Base-by-base conservation (phyloP, 2,888 invertebrate species). In the Luperina testacea region DNA sequence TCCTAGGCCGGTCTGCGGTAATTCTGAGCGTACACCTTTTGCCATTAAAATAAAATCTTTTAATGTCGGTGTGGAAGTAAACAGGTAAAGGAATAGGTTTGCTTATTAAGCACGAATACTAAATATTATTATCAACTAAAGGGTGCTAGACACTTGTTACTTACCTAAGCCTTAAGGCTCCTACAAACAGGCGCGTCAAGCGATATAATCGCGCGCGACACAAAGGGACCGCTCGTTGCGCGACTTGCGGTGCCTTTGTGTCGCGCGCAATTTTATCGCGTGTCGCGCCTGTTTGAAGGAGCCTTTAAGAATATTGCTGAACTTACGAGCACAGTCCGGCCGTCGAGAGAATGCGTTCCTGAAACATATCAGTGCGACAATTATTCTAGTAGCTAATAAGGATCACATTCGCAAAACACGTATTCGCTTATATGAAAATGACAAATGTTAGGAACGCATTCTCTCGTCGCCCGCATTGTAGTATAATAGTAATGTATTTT, bases 11-110 rank as follows among this genome's bases (percentile, higher is more conserved):
- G 20, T n/a, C 71, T 61, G 61, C 0, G 71, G 38, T 61, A 38
- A 71, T 71, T 71, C 71, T 42, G 61, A 71, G 69, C 70, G 51
- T 63, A 82, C 82, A 82, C 85, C 82, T 82, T 84, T 80, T 67
- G 74, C 81, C 32, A 74, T 64, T 69, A 32, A 83, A 83, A 77
- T 77, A 59, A 83, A 81, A 81, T 78, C 65, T 71, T 81, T 68
- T 63, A 53, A 71, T 71, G 53, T 57, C 9, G 17, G 27, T 11
- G 32, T 42, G 45, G 63, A 38, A 57, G 45, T 27, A 15, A 61
- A 74, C 32, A 59, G 5, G 17, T 51, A 11, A 38, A 63, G 3
- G 42, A 73, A 75, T 70, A 59, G 2, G 48, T 63, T 59, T 45
- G 38, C 9, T 59, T 13, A 17, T 17, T 38, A 59, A 4, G n/a